Conservation (phyloP, 2,797 vertebrate species). For the Sebastes vulpes region DNA sequence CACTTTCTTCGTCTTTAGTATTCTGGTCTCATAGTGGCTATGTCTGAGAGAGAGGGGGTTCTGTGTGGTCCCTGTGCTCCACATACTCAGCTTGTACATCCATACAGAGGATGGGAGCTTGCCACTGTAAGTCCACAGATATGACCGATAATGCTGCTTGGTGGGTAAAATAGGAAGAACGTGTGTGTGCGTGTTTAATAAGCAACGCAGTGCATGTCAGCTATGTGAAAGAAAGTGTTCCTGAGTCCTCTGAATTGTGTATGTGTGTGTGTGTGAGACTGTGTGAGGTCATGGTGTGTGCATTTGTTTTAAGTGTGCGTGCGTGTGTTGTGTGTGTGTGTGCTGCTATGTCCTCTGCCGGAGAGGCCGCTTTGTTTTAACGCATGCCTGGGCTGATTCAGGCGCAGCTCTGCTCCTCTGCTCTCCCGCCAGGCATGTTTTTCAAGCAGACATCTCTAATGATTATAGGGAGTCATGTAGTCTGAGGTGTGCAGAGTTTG, state of each 20-base stretch:
- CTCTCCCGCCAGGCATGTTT: conserved; percentile 82
- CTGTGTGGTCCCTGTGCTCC: conserved; percentile 56
- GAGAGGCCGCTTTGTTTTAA: conserved; percentile 84
- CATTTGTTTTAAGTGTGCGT: conserved; percentile 26
- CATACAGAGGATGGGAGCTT: conserved; percentile 24
- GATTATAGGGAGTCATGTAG: conserved; percentile 80
- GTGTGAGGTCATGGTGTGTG: conserved; percentile 29
- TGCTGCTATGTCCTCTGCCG: conserved; percentile 54
- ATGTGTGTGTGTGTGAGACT: conserved; percentile 17
- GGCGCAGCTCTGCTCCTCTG: conserved; percentile 65
- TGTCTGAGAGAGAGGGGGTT: conserved; percentile 61
- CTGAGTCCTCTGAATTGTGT: conserved; percentile 41
- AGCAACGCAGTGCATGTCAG: conserved; percentile 9
- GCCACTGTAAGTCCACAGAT: conserved; percentile 34
- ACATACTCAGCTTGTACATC: conserved; percentile 36
- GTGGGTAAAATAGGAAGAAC: neutral
- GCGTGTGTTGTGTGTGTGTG: conserved; percentile 29
- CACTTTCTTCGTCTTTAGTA: conserved; percentile 77
- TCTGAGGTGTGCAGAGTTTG: conserved; percentile 54
- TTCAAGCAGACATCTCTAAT: conserved; percentile 79
- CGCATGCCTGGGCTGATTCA: conserved; percentile 86
- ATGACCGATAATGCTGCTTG: conserved; percentile 18
- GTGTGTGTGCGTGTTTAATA: conserved; percentile 14
- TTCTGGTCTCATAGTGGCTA: conserved; percentile 75
- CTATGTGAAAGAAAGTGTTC: conserved; percentile 51